These are phyloP conservation scores for Margarornis squamiger DNA, from an alignment of 2,797 vertebrate genomes.

Conservation along the genomic window DNA sequence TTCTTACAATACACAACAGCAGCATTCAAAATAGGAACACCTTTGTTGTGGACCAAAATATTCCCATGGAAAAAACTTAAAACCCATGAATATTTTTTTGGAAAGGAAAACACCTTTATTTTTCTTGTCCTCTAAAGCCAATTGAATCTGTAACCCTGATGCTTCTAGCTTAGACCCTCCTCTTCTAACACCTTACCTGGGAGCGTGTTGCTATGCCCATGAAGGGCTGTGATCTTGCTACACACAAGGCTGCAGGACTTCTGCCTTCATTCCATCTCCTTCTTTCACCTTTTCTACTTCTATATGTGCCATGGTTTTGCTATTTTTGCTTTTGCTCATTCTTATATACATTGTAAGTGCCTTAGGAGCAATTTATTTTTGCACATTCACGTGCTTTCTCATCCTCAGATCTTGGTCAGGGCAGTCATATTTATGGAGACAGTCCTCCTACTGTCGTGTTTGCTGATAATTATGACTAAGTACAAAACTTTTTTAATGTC, in stretches of 20 bases:
- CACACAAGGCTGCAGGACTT: not conserved
- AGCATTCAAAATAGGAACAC: not conserved
- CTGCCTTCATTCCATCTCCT: not conserved
- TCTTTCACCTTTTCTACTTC: not conserved
- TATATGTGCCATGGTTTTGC: not conserved
- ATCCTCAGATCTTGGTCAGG: not conserved
- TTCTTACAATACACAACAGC: not conserved
- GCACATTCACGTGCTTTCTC: not conserved
- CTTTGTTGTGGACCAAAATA: not conserved
- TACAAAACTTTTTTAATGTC: not conserved
- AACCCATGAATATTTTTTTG: not conserved
- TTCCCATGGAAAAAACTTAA: not conserved
- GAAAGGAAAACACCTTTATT: not conserved
- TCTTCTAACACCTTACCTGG: not conserved
- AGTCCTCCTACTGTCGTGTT: not conserved
- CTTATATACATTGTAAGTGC: fast-evolving
- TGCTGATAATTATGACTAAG: not conserved
- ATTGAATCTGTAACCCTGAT: not conserved
- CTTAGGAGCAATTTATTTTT: not conserved
- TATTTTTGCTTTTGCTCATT: not conserved
- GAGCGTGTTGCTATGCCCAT: not conserved
- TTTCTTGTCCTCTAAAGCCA: not conserved
- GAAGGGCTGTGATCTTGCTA: not conserved
- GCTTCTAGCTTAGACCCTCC: not conserved
- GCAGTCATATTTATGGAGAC: not conserved